phyloP scores from a whole-genome alignment of 2,888 invertebrate species.

The Hanleya hanleyi region DNA sequence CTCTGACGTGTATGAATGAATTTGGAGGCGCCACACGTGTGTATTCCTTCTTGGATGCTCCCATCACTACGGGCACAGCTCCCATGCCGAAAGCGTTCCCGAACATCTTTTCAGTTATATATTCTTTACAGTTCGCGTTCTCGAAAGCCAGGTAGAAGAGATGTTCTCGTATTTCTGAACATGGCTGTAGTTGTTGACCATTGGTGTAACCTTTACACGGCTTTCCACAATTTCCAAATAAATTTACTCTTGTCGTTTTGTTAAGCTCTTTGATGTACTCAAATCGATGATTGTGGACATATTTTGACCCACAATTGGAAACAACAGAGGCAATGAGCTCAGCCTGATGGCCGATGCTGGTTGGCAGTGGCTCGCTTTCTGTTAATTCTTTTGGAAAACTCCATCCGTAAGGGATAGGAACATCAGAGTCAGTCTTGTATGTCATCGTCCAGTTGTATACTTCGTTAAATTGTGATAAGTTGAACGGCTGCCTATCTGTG shows the following conservation, averaged over 20 bases:
- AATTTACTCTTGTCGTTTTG: background rate
- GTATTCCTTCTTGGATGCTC: background rate
- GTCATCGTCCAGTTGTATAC: slow-evolving; percentile 12
- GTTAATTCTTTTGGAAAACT: background rate
- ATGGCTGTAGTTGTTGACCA: background rate
- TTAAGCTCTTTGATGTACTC: background rate
- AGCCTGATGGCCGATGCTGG: background rate
- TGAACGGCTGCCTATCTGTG: background rate
- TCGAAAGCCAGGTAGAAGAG: slow-evolving; percentile 6
- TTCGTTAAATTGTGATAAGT: background rate
- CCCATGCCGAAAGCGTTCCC: background rate
- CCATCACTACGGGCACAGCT: slow-evolving; percentile 3
- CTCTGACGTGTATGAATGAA: background rate
- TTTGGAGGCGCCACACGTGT: background rate
- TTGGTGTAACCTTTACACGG: background rate
- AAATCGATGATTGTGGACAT: background rate
- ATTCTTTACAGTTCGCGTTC: slow-evolving; percentile 6
- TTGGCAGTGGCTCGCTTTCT: background rate
- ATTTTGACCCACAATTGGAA: background rate
- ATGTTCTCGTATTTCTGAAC: background rate
- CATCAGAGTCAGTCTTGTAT: background rate
- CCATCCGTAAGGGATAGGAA: background rate
- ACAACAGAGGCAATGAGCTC: background rate
- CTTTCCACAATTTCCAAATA: slow-evolving; percentile 7
- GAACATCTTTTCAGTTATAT: slow-evolving; percentile 2